Evolutionary conservation across 2,888 invertebrate genomes (phyloP).

Genomic region (Capitulum mitella): DNA sequence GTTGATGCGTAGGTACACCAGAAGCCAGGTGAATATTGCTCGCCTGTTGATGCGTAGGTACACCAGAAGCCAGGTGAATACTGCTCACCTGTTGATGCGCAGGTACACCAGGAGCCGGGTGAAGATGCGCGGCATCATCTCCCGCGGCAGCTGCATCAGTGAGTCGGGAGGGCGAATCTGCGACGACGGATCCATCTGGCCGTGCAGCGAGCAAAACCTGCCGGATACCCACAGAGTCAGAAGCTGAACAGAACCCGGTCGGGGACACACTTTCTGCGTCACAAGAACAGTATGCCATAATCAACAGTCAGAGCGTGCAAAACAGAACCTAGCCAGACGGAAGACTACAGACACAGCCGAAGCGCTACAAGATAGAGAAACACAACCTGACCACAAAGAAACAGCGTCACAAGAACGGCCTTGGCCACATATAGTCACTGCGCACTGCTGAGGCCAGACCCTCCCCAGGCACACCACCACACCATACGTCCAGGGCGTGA

Average conservation of each 20-base stretch:
- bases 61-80: slow-evolving; percentile 81
- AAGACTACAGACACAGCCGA: too few species aligned
- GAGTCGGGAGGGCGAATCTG: slow-evolving; percentile 80
- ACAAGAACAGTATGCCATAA: too few species aligned
- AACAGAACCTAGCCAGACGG: too few species aligned
- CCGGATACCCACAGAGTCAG: slow-evolving; percentile 23
- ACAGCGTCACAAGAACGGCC: too few species aligned
- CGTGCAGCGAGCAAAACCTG: slow-evolving; percentile 38
- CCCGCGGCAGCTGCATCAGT: slow-evolving; percentile 82
- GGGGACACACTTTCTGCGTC: neutral
- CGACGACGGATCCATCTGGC: slow-evolving; percentile 78
- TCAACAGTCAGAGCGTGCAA: too few species aligned
- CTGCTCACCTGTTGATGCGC: slow-evolving; percentile 68
- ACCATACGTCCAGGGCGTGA: too few species aligned
- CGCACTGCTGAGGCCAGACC: too few species aligned
- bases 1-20: too few species aligned
- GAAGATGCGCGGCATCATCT: slow-evolving; percentile 88
- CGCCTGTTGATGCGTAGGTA: slow-evolving; percentile 83
- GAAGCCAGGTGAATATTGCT: too few species aligned
- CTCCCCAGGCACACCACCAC: too few species aligned
- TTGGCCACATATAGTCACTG: too few species aligned
- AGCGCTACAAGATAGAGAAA: neutral
- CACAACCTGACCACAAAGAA: too few species aligned
- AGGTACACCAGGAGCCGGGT: slow-evolving; percentile 83
- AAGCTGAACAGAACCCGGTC: neutral